These are phyloP conservation scores for Irena cyanogastra DNA, from an alignment of 2,113 vertebrate species.

Conservation along the genomic window DNA sequence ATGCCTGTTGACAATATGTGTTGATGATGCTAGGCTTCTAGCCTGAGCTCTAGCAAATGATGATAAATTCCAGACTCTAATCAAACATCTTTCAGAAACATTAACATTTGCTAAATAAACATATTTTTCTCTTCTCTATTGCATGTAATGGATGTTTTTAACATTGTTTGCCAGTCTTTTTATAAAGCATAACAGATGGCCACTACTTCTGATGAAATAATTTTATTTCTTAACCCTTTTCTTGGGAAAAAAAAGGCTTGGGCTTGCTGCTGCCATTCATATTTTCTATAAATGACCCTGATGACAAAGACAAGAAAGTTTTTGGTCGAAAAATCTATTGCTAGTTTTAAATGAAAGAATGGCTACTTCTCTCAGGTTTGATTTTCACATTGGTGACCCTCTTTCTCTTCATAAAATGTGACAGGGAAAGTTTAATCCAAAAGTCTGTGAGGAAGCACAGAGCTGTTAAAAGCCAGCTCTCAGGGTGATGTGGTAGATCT, in stretches of 20 bases:
- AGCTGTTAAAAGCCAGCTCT: not conserved
- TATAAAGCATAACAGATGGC: not conserved
- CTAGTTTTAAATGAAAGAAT: not conserved
- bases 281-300: not conserved
- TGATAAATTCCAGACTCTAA: slow-evolving; percentile 8
- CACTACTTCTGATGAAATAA: not conserved
- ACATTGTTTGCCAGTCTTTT: not conserved
- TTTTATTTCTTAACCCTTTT: not conserved
- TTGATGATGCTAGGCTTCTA: not conserved
- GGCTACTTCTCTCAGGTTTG: not conserved
- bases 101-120: slow-evolving; percentile 25
- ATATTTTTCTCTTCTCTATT: not conserved
- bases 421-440: not conserved
- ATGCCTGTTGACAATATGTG: not conserved
- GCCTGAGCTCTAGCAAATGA: not conserved
- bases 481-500: not conserved
- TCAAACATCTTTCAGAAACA: not conserved
- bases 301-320: not conserved
- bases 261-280: not conserved
- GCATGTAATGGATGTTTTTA: not conserved
- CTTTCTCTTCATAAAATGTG: not conserved
- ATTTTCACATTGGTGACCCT: not conserved
- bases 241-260: not conserved
- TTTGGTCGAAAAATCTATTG: not conserved
- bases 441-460: not conserved